These are phyloP conservation scores for Erpobdella octoculata DNA, from an alignment of 2,888 invertebrate genomes.

Conservation along the genomic window DNA sequence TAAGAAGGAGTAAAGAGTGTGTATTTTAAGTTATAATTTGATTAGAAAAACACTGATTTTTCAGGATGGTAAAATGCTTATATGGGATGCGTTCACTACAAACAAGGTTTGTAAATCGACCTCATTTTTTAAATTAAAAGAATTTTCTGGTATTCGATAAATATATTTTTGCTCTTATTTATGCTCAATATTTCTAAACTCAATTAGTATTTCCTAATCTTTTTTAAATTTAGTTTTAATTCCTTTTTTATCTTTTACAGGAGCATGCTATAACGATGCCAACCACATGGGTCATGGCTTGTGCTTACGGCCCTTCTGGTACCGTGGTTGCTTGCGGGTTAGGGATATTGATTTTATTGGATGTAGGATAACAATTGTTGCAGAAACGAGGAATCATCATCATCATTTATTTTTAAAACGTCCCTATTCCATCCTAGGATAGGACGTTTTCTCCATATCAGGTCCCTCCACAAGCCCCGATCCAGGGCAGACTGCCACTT, in stretches of 20 bases:
- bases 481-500: too few relatives aligned
- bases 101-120: slow-evolving; percentile 62
- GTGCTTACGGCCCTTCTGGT: slow-evolving; percentile 90
- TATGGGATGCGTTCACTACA: slow-evolving; percentile 96
- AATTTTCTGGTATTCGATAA: neutral
- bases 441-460: too few relatives aligned
- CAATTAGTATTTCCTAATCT: neutral
- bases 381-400: too few relatives aligned
- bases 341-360: too few relatives aligned
- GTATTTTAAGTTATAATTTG: neutral
- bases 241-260: slow-evolving; percentile 38
- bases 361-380: too few relatives aligned
- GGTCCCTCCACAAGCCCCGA: too few relatives aligned
- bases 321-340: slow-evolving; percentile 87
- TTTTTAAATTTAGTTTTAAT: neutral
- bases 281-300: slow-evolving; percentile 94
- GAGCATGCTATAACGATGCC: slow-evolving; percentile 93
- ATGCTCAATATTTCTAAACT: neutral
- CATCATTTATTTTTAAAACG: too few relatives aligned
- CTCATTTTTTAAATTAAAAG: neutral
- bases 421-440: too few relatives aligned
- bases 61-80: slow-evolving; percentile 92
- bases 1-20: too few relatives aligned
- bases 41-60: neutral
- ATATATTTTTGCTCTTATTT: neutral